Evolutionary conservation across 2,888 invertebrate genomes (phyloP).

Genomic region (Drosophila nr. perissopoda): DNA sequence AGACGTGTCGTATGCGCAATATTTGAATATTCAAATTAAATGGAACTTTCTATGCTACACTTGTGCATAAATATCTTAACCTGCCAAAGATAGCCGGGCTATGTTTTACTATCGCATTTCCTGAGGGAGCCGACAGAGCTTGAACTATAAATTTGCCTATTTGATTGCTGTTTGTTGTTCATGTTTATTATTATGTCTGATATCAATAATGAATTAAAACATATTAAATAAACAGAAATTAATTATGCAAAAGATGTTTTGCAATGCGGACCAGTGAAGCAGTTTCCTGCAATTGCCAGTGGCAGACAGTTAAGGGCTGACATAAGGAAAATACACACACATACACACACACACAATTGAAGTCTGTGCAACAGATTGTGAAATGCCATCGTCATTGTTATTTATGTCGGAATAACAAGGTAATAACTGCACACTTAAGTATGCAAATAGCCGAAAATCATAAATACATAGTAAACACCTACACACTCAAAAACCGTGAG

Average conservation of each 20-base stretch:
- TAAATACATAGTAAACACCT: constrained; percentile 57
- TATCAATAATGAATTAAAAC: constrained; percentile 77
- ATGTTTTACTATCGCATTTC: constrained; percentile 13
- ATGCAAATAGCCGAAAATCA: constrained; percentile 79
- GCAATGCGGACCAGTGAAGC: constrained; percentile 32
- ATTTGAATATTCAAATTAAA: constrained; percentile 25
- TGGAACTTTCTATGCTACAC: constrained; percentile 6
- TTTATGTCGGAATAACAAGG: constrained; percentile 80
- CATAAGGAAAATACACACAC: constrained; percentile 8
- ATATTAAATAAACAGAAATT: constrained; percentile 77
- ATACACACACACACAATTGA: constrained; percentile 4
- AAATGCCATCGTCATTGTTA: constrained; percentile 62
- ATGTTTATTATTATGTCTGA: constrained; percentile 30
- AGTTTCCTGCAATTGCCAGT: constrained; percentile 56
- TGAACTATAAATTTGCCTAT: constrained; percentile 9
- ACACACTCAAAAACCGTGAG: constrained; percentile 28
- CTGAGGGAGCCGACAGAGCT: background rate
- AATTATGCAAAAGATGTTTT: constrained; percentile 75
- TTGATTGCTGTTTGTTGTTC: constrained; percentile 33
- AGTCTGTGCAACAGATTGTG: constrained; percentile 43
- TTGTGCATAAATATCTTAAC: constrained; percentile 1
- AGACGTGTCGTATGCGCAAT: constrained; percentile 55
- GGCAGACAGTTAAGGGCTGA: constrained; percentile 40
- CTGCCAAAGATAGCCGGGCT: background rate
- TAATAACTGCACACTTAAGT: constrained; percentile 82